These are phyloP conservation scores for Tetramorium alpestre DNA, from an alignment of 1,140 invertebrate genomes.

Conservation along the genomic window DNA sequence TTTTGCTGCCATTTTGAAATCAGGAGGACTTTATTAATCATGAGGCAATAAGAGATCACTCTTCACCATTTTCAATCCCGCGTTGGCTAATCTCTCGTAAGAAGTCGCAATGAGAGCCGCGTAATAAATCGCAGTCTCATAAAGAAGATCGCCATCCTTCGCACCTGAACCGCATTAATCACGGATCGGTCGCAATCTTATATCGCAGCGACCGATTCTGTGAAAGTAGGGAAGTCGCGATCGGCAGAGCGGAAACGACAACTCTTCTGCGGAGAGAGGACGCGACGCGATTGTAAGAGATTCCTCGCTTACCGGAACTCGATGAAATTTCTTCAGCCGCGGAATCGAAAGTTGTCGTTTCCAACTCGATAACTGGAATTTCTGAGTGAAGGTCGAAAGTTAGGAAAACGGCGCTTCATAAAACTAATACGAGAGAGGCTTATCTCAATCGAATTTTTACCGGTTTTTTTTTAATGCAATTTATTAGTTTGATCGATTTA, in stretches of 20 bases:
- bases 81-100: slow-evolving; percentile 15
- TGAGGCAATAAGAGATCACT: background rate
- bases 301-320: slow-evolving; percentile 41
- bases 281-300: slow-evolving; percentile 29
- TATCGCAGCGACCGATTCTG: slow-evolving; percentile 7
- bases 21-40: background rate
- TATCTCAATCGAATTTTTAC: background rate
- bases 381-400: slow-evolving; percentile 12
- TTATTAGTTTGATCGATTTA: background rate
- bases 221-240: slow-evolving; percentile 63
- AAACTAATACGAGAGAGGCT: background rate
- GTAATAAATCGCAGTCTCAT: slow-evolving; percentile 22
- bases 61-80: slow-evolving; percentile 22
- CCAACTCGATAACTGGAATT: background rate
- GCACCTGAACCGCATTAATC: slow-evolving; percentile 28
- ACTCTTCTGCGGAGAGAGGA: slow-evolving; percentile 44
- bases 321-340: slow-evolving; percentile 31
- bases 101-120: background rate
- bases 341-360: slow-evolving; percentile 24
- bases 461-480: background rate
- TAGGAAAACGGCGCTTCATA: background rate
- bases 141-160: slow-evolving; percentile 15
- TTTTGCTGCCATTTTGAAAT: background rate
- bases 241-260: slow-evolving; percentile 56
- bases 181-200: slow-evolving; percentile 4